Conservation (phyloP, 1,140 invertebrate species). For the Trypoxylus dichotomus region DNA sequence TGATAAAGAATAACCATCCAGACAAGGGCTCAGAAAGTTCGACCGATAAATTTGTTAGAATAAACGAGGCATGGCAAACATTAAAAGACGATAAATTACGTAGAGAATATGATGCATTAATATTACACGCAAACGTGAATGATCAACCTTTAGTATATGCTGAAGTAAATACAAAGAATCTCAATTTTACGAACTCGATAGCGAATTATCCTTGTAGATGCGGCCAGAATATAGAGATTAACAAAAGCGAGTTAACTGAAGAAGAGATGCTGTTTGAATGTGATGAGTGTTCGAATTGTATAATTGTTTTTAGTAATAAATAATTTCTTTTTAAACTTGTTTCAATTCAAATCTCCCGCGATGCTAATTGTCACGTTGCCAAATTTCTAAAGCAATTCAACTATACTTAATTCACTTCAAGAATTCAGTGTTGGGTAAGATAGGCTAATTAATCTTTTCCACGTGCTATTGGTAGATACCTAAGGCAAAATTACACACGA, state of each 20-base stretch:
- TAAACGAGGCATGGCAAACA: conserved; percentile 67
- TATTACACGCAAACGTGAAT: conserved; percentile 58
- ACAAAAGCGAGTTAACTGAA: conserved; percentile 52
- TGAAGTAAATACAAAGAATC: conserved; percentile 57
- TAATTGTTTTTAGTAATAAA: conserved; percentile 21
- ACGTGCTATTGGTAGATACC: no score
- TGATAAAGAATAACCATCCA: conserved; percentile 63
- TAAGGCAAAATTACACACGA: no score
- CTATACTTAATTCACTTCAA: background rate
- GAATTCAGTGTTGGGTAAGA: background rate
- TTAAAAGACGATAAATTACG: conserved; percentile 58
- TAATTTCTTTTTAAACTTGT: background rate
- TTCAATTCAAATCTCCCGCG: background rate
- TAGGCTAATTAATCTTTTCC: no score
- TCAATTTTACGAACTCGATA: conserved; percentile 52
- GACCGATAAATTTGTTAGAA: conserved; percentile 55
- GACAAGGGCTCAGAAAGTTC: conserved; percentile 58
- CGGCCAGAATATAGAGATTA: conserved; percentile 62
- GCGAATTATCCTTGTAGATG: conserved; percentile 66
- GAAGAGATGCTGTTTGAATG: conserved; percentile 60
- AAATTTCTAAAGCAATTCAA: no score
- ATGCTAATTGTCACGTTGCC: background rate
- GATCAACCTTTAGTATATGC: conserved; percentile 60
- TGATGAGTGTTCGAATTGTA: conserved; percentile 62
- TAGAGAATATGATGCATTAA: conserved; percentile 62